Percentiles rank a stretch among this genome's conserved stretches.
Evolutionary conservation across 2,888 invertebrate species (phyloP).

Genomic region (Volucella inflata): DNA sequence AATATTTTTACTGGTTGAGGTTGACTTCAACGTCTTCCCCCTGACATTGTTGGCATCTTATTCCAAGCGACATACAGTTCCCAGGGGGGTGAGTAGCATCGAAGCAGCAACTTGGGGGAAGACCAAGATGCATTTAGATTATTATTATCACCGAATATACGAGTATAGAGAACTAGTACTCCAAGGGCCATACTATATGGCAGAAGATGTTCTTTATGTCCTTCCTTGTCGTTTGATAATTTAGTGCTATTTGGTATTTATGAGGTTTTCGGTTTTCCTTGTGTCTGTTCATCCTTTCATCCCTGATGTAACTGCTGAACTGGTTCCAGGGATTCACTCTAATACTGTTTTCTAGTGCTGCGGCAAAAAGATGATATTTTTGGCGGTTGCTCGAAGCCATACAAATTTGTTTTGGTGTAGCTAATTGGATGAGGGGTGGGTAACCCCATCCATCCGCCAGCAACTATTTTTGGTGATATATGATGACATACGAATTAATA

Average conservation of each 20-base stretch:
- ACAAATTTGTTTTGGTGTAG: conserved; percentile 73
- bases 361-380: conserved; percentile 48
- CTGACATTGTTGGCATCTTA: conserved; percentile 61
- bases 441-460: conserved; percentile 36
- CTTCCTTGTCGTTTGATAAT: conserved; percentile 70
- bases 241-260: conserved; percentile 73
- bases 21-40: conserved; percentile 31
- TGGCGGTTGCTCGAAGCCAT: conserved; percentile 59
- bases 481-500: conserved; percentile 75
- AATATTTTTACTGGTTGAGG: conserved; percentile 22
- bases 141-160: conserved; percentile 63
- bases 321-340: too few relatives aligned
- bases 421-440: conserved; percentile 71
- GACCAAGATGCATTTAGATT: conserved; percentile 71
- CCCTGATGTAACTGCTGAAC: neutral
- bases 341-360: neutral
- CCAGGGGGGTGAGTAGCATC: conserved; percentile 63
- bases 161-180: conserved; percentile 24
- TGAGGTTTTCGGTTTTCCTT: conserved; percentile 40
- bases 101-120: conserved; percentile 32
- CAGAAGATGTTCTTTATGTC: conserved; percentile 69
- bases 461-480: conserved; percentile 73
- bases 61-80: conserved; percentile 36
- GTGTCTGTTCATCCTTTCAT: conserved; percentile 12
- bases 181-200: conserved; percentile 49